Evolutionary conservation across 92 coral and sea anemone species (phyloP), one percentile per base, ranked within the genome.

Genomic region (Muricea muricata): DNA sequence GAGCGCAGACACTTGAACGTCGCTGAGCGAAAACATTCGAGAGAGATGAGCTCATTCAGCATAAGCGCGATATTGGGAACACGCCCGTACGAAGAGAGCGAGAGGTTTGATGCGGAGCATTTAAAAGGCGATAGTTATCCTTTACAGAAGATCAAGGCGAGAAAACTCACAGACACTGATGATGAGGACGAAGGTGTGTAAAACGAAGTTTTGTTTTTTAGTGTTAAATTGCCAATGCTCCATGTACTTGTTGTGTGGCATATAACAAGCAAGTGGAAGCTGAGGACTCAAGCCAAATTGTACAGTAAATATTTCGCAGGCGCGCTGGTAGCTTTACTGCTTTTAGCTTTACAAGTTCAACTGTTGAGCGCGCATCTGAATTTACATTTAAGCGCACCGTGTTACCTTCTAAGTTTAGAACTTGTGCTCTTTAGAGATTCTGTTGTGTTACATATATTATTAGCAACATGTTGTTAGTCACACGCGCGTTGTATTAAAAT

Each of bases 1-100:
- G 65, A 17, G 14, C 60, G 48, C 41, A 74, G 17, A 11, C 35
- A 17, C 60, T 52, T 52, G 2, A 52, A 25, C 60, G 7, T 6
- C 60, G 60, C 5, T 17, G 21, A 25, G 3, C 23, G 20, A 52
- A 20, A 25, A 65, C 56, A 32, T 7, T 10, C 39, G 21, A 30
- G 70, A 33, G 48, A 23, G 39, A 93, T 93, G 97, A 87, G 91
- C 50, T 93, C 94, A 46, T 93, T 93, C 56, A 93, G 91, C 40
- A 93, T 93, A 26, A 88, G 80, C 35, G 94, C 94, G 3, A 91
- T 93, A 63, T 85, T 93, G 42, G 94, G 94, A 29, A 75, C 55
- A 37, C 47, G 87, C 47, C 68, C 23, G 34, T 34, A n/a, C 28
- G 30, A 57, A 0, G 50, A 78, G 6, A 28, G 45, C 24, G 71